A percentile compares a stretch with the other conserved stretches of the same genome.
Conservation (phyloP, 2,888 invertebrate genomes). For the Autographa gamma region DNA sequence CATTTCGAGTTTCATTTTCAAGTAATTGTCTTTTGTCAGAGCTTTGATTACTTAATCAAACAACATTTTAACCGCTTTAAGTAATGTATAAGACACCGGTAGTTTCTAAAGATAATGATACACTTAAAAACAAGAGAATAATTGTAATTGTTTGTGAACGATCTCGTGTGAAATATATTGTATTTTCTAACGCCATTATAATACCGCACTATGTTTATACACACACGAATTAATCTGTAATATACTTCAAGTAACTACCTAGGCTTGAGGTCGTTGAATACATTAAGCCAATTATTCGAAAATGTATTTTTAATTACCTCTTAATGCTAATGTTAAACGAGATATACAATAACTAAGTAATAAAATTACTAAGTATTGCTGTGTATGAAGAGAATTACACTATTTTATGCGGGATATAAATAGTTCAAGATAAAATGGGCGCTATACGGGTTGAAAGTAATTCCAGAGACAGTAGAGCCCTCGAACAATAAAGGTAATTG, state of each 20-base stretch:
- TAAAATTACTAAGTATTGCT: slow-evolving; percentile 33
- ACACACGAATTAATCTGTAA: slow-evolving; percentile 36
- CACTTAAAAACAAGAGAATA: slow-evolving; percentile 21
- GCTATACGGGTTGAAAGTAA: slow-evolving; percentile 14
- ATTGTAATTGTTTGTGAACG: slow-evolving; percentile 33
- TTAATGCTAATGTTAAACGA: slow-evolving; percentile 26
- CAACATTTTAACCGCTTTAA: background rate
- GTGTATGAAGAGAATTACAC: slow-evolving; percentile 21
- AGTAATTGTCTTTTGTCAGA: slow-evolving; percentile 11
- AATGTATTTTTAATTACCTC: slow-evolving; percentile 41
- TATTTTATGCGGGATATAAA: slow-evolving; percentile 18
- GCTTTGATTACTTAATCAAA: slow-evolving; percentile 11
- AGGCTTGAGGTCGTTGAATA: slow-evolving; percentile 32
- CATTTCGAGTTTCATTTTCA: slow-evolving; percentile 17
- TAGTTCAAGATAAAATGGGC: slow-evolving; percentile 28
- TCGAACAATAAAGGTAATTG: slow-evolving; percentile 36
- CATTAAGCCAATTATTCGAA: slow-evolving; percentile 39
- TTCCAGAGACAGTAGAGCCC: slow-evolving; percentile 14
- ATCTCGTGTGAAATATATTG: slow-evolving; percentile 33
- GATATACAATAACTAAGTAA: slow-evolving; percentile 25
- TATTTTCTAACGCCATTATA: slow-evolving; percentile 36
- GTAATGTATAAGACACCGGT: background rate
- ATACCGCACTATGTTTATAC: slow-evolving; percentile 12
- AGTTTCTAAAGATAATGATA: slow-evolving; percentile 3
- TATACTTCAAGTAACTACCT: slow-evolving; percentile 21